These are phyloP conservation scores for Epinephelus lanceolatus DNA, from an alignment of 2,113 vertebrate genomes.

Conservation along the genomic window DNA sequence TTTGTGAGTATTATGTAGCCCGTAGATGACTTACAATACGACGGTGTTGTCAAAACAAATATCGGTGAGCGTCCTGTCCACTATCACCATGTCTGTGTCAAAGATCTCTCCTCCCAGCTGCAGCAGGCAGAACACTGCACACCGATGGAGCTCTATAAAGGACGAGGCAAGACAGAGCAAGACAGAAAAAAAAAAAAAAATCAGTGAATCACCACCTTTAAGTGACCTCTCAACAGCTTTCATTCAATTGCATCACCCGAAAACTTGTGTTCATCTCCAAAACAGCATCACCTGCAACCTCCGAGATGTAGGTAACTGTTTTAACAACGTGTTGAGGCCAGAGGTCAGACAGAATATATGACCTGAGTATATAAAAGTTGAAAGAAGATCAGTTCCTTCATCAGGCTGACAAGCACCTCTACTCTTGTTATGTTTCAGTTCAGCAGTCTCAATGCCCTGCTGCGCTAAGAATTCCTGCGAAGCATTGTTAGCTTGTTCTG, in stretches of 20 bases:
- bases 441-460: background rate
- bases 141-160: conserved; percentile 90
- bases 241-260: conserved; percentile 15
- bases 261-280: conserved; percentile 3
- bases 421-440: conserved; percentile 27
- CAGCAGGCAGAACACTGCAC: conserved; percentile 94
- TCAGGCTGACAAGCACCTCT: conserved; percentile 12
- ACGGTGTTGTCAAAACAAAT: conserved; percentile 93
- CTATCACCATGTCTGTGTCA: conserved; percentile 95
- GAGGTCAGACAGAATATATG: background rate
- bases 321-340: conserved; percentile 2
- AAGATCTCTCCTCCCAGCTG: conserved; percentile 93
- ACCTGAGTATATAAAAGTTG: conserved; percentile 7
- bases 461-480: background rate
- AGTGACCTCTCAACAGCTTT: conserved; percentile 13
- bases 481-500: background rate
- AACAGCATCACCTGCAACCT: background rate
- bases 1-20: background rate
- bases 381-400: background rate
- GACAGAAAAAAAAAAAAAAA: background rate
- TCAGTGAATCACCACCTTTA: background rate
- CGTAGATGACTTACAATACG: conserved; percentile 88
- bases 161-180: background rate
- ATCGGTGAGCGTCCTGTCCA: conserved; percentile 94
- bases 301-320: background rate